Conservation (phyloP, 53 echinoderm and acorn worm genomes). For the Antedon mediterranea region DNA sequence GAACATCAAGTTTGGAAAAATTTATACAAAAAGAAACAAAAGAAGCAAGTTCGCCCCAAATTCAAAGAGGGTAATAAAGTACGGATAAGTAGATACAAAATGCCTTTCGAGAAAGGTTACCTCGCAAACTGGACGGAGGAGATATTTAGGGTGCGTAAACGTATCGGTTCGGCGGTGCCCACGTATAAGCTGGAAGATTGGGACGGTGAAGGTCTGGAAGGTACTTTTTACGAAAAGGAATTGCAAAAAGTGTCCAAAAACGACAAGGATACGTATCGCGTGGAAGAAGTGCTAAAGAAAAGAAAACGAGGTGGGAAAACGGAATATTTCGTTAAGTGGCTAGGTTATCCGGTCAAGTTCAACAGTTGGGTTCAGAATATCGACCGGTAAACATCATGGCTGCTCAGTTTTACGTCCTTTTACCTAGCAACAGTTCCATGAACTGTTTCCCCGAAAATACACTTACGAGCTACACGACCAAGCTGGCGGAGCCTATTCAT, state of each 20-base stretch:
- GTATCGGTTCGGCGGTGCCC: slow-evolving; percentile 4
- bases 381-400: neutral
- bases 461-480: too few species aligned
- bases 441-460: too few species aligned
- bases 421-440: too few species aligned
- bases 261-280: slow-evolving; percentile 29
- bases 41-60: neutral
- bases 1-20: slow-evolving; percentile 29
- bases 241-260: slow-evolving; percentile 19
- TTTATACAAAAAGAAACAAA: neutral
- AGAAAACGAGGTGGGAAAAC: slow-evolving; percentile 13
- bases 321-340: slow-evolving; percentile 35
- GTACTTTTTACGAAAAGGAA: slow-evolving; percentile 36
- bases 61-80: slow-evolving; percentile 21
- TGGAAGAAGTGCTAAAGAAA: too few species aligned
- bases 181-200: slow-evolving; percentile 28
- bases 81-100: slow-evolving; percentile 11
- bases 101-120: slow-evolving; percentile 26
- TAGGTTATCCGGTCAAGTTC: slow-evolving; percentile 26
- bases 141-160: slow-evolving; percentile 21
- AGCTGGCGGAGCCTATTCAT: too few species aligned
- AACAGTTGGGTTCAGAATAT: slow-evolving; percentile 37
- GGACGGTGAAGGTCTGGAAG: slow-evolving; percentile 7
- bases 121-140: slow-evolving; percentile 28
- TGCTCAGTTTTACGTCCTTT: too few species aligned